These are phyloP conservation scores for Desoria tigrina DNA, from an alignment of 2,888 invertebrate species.

Conservation along the genomic window DNA sequence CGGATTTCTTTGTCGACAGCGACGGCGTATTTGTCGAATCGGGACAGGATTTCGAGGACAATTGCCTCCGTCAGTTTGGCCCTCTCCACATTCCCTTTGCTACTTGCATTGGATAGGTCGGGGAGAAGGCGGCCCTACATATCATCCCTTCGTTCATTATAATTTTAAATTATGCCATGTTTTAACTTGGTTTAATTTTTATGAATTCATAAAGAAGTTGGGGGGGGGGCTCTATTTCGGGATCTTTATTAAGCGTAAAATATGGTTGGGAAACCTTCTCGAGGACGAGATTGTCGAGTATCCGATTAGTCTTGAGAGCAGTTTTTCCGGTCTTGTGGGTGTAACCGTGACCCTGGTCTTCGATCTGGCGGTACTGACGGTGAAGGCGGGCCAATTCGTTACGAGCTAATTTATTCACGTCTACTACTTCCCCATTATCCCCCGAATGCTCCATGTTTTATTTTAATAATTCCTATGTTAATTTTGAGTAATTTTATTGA, in stretches of 20 bases:
- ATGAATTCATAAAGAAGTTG: too few relatives aligned
- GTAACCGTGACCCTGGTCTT: slow-evolving; percentile 72
- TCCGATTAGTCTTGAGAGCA: slow-evolving; percentile 57
- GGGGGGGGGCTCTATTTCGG: too few relatives aligned
- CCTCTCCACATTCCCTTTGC: slow-evolving; percentile 4
- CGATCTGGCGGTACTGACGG: slow-evolving; percentile 80
- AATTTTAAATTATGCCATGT: too few relatives aligned
- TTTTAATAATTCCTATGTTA: background rate
- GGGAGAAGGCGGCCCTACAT: slow-evolving; percentile 64
- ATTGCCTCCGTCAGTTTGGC: slow-evolving; percentile 23
- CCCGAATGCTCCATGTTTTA: background rate
- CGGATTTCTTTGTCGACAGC: slow-evolving; percentile 38
- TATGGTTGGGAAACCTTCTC: too few relatives aligned
- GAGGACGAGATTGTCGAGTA: slow-evolving; percentile 66
- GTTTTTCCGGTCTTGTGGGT: slow-evolving; percentile 62
- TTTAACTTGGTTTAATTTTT: too few relatives aligned
- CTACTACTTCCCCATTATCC: background rate
- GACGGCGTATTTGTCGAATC: slow-evolving; percentile 33
- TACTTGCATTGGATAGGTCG: slow-evolving; percentile 35
- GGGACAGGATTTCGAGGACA: slow-evolving; percentile 31
- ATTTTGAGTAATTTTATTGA: too few relatives aligned
- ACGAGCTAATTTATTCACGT: slow-evolving; percentile 63
- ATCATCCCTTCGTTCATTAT: too few relatives aligned
- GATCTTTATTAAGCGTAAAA: too few relatives aligned
- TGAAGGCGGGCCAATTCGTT: slow-evolving; percentile 76